Evolutionary conservation across 2,888 invertebrate species (phyloP).

Genomic region (Agrilus mali): DNA sequence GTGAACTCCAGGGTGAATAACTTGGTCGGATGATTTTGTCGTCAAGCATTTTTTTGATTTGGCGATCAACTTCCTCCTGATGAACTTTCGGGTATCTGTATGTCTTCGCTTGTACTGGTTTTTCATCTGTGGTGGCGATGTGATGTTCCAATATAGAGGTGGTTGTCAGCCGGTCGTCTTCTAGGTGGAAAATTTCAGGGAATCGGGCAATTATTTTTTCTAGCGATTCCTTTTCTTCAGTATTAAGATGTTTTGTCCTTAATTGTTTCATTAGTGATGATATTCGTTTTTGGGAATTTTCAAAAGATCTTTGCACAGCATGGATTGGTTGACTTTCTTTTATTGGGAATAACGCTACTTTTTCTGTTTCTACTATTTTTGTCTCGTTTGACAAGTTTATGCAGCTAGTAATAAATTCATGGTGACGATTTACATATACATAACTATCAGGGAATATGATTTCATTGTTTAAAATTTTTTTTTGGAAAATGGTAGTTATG

Average conservation of each 20-base stretch:
- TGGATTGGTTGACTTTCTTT: too few relatives aligned
- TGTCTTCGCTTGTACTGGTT: slow-evolving; percentile 10
- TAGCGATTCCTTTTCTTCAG: slow-evolving; percentile 11
- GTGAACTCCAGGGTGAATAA: slow-evolving; percentile 5
- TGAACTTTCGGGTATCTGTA: slow-evolving; percentile 12
- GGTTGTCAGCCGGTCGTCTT: slow-evolving; percentile 3
- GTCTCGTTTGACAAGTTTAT: too few relatives aligned
- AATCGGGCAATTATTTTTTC: slow-evolving; percentile 7
- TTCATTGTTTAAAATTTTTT: too few relatives aligned
- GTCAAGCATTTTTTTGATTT: slow-evolving; percentile 11
- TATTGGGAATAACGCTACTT: too few relatives aligned
- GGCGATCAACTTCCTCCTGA: slow-evolving; percentile 10
- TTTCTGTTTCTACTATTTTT: too few relatives aligned
- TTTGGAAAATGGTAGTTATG: too few relatives aligned
- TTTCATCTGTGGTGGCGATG: slow-evolving; percentile 11
- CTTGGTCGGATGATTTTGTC: slow-evolving; percentile 7
- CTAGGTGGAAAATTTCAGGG: slow-evolving; percentile 4
- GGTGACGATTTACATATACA: too few relatives aligned
- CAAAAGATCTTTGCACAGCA: too few relatives aligned
- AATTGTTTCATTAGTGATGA: background rate
- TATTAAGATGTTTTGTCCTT: slow-evolving; percentile 11
- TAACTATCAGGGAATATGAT: too few relatives aligned
- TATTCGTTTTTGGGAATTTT: too few relatives aligned
- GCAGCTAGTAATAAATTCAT: too few relatives aligned
- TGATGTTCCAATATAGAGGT: slow-evolving; percentile 6